These are phyloP conservation scores for Drosophila tripunctata DNA, from an alignment of 2,888 invertebrate genomes.

Conservation along the genomic window DNA sequence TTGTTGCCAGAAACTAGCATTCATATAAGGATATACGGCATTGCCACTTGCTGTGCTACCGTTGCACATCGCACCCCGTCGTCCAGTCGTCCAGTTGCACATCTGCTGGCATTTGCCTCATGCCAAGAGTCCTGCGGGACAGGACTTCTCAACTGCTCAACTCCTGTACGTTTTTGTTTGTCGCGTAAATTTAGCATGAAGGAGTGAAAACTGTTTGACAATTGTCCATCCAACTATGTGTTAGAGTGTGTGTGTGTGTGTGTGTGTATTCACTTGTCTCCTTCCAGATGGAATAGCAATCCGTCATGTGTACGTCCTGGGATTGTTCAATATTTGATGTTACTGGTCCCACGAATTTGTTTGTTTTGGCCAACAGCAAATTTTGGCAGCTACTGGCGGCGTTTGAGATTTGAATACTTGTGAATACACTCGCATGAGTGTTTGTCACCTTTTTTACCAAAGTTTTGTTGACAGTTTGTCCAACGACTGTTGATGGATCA, in stretches of 20 bases:
- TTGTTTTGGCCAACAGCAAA: constrained; percentile 37
- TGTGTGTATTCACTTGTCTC: constrained; percentile 60
- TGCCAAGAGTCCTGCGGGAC: constrained; percentile 61
- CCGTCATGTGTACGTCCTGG: constrained; percentile 57
- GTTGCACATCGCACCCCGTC: constrained; percentile 37
- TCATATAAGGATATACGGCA: no score
- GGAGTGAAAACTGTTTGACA: constrained; percentile 75
- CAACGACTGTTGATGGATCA: constrained; percentile 65
- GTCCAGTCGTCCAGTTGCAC: constrained; percentile 25
- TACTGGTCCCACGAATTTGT: constrained; percentile 24
- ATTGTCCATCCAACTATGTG: constrained; percentile 28
- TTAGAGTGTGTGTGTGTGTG: constrained; percentile 9
- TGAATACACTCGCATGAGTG: constrained; percentile 16
- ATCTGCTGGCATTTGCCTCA: constrained; percentile 54
- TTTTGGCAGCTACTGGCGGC: constrained; percentile 46
- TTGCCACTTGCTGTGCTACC: constrained; percentile 67
- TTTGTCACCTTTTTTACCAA: neutral
- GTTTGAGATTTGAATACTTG: constrained; percentile 40
- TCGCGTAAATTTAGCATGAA: constrained; percentile 76
- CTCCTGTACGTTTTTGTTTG: constrained; percentile 60
- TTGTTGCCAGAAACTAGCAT: constrained; percentile 6
- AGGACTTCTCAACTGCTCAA: constrained; percentile 46
- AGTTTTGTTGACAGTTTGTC: constrained; percentile 66
- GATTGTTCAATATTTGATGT: constrained; percentile 75
- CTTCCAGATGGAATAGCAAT: constrained; percentile 45